Percentiles rank a stretch among this genome's conserved stretches.
Evolutionary conservation across 2,797 vertebrate species (phyloP).

Genomic region (Adelosebastes latens): DNA sequence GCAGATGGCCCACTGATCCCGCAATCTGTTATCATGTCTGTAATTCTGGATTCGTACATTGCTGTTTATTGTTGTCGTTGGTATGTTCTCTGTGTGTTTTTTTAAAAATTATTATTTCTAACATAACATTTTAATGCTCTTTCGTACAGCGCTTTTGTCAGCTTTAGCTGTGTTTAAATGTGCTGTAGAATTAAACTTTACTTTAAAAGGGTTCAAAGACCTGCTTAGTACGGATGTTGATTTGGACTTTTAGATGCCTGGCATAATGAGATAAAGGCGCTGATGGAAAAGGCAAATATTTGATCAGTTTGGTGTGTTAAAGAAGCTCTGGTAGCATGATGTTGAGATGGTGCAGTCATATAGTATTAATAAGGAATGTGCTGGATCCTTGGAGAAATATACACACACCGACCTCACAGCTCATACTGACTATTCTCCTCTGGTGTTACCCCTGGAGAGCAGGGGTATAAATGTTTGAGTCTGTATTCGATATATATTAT

Average conservation of each 20-base stretch:
- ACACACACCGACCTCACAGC: not conserved
- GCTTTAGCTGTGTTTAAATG: not conserved
- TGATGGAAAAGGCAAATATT: constrained; percentile 25
- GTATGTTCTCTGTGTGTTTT: not conserved
- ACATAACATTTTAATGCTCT: not conserved
- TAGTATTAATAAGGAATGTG: constrained; percentile 51
- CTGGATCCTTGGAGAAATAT: constrained; percentile 32
- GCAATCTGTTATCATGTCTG: not conserved
- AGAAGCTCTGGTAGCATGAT: not conserved
- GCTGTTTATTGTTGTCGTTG: not conserved
- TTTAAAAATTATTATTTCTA: not conserved
- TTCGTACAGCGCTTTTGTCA: not conserved
- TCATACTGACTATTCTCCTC: constrained; percentile 22
- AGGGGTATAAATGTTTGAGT: constrained; percentile 68
- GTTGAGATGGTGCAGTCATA: constrained; percentile 11
- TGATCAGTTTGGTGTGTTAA: not conserved
- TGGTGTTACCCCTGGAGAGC: constrained; percentile 45
- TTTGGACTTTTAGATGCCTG: not conserved
- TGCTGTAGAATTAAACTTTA: not conserved
- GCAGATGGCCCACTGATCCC: not conserved
- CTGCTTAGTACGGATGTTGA: not conserved
- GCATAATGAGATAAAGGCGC: not conserved
- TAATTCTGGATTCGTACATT: not conserved
- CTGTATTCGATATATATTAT: constrained; percentile 71
- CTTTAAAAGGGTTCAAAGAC: not conserved